These are phyloP conservation scores for Planococcus citri DNA, from an alignment of 1,140 invertebrate genomes.

Conservation along the genomic window DNA sequence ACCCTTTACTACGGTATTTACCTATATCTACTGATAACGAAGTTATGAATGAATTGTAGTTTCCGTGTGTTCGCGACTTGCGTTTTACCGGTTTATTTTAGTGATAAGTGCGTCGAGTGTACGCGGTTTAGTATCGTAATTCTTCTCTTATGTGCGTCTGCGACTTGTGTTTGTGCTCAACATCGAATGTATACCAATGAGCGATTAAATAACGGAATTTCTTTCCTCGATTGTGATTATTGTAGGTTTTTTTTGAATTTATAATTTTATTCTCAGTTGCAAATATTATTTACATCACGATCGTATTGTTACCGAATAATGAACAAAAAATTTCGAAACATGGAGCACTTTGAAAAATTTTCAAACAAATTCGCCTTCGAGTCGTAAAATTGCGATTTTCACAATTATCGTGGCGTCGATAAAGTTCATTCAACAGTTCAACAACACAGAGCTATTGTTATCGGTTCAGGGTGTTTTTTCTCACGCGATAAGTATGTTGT, in stretches of 20 bases:
- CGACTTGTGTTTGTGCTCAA: too few species aligned
- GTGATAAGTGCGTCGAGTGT: not conserved
- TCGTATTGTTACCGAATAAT: not conserved
- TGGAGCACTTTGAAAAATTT: too few species aligned
- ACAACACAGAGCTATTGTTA: too few species aligned
- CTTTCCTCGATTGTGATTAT: not conserved
- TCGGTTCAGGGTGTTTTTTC: too few species aligned
- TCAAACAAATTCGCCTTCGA: too few species aligned
- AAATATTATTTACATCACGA: not conserved
- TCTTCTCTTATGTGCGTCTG: not conserved
- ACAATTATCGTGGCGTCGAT: too few species aligned
- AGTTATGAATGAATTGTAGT: not conserved
- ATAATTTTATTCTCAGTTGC: not conserved
- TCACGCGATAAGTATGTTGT: too few species aligned
- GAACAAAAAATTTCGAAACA: too few species aligned
- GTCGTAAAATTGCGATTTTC: too few species aligned
- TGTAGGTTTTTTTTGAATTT: not conserved
- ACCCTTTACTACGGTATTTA: not conserved
- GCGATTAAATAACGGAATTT: too few species aligned
- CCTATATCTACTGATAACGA: not conserved
- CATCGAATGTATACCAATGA: not conserved
- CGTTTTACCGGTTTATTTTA: not conserved
- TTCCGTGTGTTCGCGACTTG: not conserved
- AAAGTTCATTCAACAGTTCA: too few species aligned
- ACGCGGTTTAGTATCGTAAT: not conserved